phyloP scores from a whole-genome alignment of 2,888 invertebrate species.

The Villa cingulata region DNA sequence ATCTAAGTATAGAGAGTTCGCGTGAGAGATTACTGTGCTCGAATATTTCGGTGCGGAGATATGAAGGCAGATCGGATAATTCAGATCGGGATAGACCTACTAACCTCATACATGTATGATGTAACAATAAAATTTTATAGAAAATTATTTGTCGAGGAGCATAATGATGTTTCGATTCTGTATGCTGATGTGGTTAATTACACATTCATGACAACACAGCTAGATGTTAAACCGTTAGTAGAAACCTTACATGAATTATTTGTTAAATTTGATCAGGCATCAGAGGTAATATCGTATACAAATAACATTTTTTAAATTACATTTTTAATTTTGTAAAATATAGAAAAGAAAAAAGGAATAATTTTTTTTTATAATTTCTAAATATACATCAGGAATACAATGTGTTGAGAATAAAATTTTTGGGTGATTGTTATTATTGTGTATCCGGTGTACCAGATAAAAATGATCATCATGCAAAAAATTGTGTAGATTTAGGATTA shows the following conservation, averaged over 20 bases:
- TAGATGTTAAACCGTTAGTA: slow-evolving; percentile 69
- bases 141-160: slow-evolving; percentile 74
- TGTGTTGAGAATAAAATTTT: slow-evolving; percentile 76
- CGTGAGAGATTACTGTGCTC: too few relatives aligned
- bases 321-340: background rate
- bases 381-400: slow-evolving; percentile 55
- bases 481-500: slow-evolving; percentile 79
- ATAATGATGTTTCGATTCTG: slow-evolving; percentile 76
- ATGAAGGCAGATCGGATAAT: too few relatives aligned
- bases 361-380: slow-evolving; percentile 4
- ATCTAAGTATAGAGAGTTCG: too few relatives aligned
- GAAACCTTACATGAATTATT: slow-evolving; percentile 82
- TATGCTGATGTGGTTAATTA: slow-evolving; percentile 93
- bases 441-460: slow-evolving; percentile 75
- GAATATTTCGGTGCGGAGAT: too few relatives aligned
- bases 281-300: slow-evolving; percentile 45
- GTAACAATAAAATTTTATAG: slow-evolving; percentile 36
- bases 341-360: background rate
- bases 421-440: slow-evolving; percentile 91
- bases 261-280: slow-evolving; percentile 81
- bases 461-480: slow-evolving; percentile 69
- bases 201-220: slow-evolving; percentile 69
- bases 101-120: background rate
- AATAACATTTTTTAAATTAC: background rate
- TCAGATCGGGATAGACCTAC: too few relatives aligned